phyloP scores from a whole-genome alignment of 2,797 vertebrate genomes.

The Xenentodon cancila region DNA sequence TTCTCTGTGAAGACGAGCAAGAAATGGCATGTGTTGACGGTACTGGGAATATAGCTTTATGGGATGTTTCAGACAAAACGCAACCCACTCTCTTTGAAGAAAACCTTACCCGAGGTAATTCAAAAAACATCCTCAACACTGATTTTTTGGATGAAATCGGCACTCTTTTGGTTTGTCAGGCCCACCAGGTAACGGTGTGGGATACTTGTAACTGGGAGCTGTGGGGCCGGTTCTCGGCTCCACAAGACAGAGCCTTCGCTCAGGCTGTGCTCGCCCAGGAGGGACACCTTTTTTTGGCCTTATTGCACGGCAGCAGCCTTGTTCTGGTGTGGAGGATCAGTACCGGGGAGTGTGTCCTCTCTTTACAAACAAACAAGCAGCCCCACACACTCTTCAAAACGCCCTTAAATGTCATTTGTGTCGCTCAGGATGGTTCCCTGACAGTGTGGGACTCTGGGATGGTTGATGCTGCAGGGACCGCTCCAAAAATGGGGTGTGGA shows the following conservation, averaged over 20 bases:
- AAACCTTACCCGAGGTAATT: conserved; percentile 20
- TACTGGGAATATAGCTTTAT: conserved; percentile 74
- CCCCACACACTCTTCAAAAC: conserved; percentile 67
- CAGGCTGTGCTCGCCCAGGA: conserved; percentile 74
- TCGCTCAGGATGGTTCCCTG: conserved; percentile 62
- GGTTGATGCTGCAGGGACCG: conserved; percentile 64
- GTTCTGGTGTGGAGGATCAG: conserved; percentile 79
- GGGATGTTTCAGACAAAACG: conserved; percentile 63
- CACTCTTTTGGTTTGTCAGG: conserved; percentile 78
- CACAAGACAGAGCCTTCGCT: conserved; percentile 65
- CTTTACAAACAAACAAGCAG: conserved; percentile 59
- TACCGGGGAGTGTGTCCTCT: conserved; percentile 82
- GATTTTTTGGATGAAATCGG: conserved; percentile 59
- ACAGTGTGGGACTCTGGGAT: conserved; percentile 78
- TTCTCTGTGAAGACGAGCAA: conserved; percentile 53
- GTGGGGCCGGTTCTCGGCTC: conserved; percentile 75
- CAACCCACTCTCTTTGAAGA: conserved; percentile 65
- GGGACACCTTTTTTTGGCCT: conserved; percentile 77
- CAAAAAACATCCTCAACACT: conserved; percentile 57
- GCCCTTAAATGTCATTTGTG: conserved; percentile 60
- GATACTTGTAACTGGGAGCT: conserved; percentile 70
- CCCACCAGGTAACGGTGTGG: conserved; percentile 75
- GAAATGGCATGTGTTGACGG: conserved; percentile 75
- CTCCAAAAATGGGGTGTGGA: conserved; percentile 68
- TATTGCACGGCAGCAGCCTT: conserved; percentile 63